These are phyloP conservation scores for Amyelois transitella DNA, from an alignment of 1,140 invertebrate genomes.

Conservation along the genomic window DNA sequence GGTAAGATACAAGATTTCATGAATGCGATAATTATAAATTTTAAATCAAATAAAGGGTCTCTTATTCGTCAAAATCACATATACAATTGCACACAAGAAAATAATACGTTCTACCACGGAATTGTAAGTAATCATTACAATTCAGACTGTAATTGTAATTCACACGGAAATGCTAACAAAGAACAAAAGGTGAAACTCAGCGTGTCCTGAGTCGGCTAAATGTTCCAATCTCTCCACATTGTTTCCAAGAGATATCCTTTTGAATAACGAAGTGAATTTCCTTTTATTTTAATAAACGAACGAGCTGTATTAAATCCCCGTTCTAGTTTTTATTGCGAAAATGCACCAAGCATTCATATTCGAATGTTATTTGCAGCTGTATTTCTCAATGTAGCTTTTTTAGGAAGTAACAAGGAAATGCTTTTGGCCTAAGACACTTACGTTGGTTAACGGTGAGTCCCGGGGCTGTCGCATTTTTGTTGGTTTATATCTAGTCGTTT, in stretches of 20 bases:
- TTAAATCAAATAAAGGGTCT: too few species aligned
- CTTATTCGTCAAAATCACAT: too few species aligned
- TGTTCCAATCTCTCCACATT: neutral
- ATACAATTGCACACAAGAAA: too few species aligned
- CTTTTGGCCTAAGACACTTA: too few species aligned
- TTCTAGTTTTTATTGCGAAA: neutral
- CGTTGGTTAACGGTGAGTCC: too few species aligned
- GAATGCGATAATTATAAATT: too few species aligned
- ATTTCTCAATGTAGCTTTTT: neutral
- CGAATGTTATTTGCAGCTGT: neutral
- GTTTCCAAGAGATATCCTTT: neutral
- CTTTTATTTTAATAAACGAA: neutral
- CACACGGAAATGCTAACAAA: neutral
- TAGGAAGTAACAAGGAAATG: too few species aligned
- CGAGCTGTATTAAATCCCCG: neutral
- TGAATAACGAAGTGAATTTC: neutral
- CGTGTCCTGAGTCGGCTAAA: neutral
- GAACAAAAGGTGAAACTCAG: neutral
- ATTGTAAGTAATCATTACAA: neutral
- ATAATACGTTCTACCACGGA: neutral
- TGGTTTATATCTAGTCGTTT: too few species aligned
- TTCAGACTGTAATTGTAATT: neutral
- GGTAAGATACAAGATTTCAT: too few species aligned
- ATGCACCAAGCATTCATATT: neutral
- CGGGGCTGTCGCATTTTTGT: too few species aligned